phyloP scores from a whole-genome alignment of 2,797 vertebrate species.

The Anniella stebbinsi region DNA sequence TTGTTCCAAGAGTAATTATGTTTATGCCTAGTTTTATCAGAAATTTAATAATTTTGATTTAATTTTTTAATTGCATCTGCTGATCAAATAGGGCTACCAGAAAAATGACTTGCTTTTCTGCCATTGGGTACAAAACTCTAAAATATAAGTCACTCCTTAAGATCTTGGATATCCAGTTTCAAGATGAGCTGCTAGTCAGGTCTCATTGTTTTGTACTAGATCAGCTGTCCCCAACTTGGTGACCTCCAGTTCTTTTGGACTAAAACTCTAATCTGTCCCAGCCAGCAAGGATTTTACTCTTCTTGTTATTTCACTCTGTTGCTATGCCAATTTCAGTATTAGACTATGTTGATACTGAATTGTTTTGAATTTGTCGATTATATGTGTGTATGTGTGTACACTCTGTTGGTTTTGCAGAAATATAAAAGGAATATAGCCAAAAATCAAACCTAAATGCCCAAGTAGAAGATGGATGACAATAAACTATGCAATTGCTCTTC shows the following conservation, averaged over 20 bases:
- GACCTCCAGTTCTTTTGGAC: no score
- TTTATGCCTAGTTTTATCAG: background rate
- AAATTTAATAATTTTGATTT: slow-evolving; percentile 3
- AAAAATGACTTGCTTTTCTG: background rate
- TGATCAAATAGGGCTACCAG: background rate
- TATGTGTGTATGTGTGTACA: background rate
- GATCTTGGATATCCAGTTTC: background rate
- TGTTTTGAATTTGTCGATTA: background rate
- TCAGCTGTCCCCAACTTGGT: no score
- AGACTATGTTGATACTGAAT: background rate
- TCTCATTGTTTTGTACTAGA: background rate
- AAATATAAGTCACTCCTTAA: background rate
- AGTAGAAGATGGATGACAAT: background rate
- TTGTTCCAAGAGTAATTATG: slow-evolving; percentile 7
- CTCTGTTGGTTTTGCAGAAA: background rate
- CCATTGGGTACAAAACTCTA: background rate
- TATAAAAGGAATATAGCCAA: background rate
- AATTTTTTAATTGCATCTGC: background rate
- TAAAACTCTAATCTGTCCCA: no score
- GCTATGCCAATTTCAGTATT: background rate
- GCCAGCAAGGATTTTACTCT: no score
- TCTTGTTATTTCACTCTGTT: background rate
- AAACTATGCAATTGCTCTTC: background rate
- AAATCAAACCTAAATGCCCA: background rate
- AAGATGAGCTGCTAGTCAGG: background rate